Evolutionary conservation across 2,888 invertebrate genomes (phyloP).

Genomic region (Drosophila pseudotakahashii): DNA sequence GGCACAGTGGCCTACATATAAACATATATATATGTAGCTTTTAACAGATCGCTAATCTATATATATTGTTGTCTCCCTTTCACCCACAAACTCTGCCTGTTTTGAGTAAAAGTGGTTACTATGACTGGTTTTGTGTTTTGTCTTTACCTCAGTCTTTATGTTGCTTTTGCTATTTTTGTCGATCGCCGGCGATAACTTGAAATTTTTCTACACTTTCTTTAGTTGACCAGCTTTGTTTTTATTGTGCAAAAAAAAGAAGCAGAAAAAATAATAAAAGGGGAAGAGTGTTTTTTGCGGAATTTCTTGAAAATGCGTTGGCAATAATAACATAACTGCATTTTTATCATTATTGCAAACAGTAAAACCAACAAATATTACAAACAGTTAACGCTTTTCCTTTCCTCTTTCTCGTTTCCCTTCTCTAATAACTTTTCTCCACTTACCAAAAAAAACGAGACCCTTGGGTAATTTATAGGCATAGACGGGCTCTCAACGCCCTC

Average conservation of each 20-base stretch:
- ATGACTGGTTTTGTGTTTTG: slow-evolving; percentile 6
- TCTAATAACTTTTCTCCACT: background rate
- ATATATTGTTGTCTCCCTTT: background rate
- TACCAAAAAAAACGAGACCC: slow-evolving; percentile 37
- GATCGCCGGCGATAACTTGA: slow-evolving; percentile 31
- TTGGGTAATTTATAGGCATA: slow-evolving; percentile 55
- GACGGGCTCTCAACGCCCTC: slow-evolving; percentile 23
- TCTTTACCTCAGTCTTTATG: slow-evolving; percentile 10
- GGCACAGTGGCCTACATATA: background rate
- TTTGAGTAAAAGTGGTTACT: slow-evolving; percentile 31
- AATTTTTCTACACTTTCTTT: slow-evolving; percentile 37
- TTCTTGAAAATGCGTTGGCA: slow-evolving; percentile 31
- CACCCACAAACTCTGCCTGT: background rate
- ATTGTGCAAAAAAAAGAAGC: slow-evolving; percentile 28
- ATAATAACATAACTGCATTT: slow-evolving; percentile 28
- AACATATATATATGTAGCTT: background rate
- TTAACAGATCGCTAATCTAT: background rate
- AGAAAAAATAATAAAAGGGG: slow-evolving; percentile 1
- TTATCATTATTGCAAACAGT: slow-evolving; percentile 13
- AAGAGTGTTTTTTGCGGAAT: slow-evolving; percentile 13
- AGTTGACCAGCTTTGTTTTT: slow-evolving; percentile 27
- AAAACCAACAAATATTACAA: slow-evolving; percentile 13
- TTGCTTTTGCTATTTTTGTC: slow-evolving; percentile 1
- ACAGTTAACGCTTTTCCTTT: slow-evolving; percentile 17
- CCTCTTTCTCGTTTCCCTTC: no score